Evolutionary conservation across 2,888 invertebrate genomes (phyloP).

Genomic region (Leuctra nigra): DNA sequence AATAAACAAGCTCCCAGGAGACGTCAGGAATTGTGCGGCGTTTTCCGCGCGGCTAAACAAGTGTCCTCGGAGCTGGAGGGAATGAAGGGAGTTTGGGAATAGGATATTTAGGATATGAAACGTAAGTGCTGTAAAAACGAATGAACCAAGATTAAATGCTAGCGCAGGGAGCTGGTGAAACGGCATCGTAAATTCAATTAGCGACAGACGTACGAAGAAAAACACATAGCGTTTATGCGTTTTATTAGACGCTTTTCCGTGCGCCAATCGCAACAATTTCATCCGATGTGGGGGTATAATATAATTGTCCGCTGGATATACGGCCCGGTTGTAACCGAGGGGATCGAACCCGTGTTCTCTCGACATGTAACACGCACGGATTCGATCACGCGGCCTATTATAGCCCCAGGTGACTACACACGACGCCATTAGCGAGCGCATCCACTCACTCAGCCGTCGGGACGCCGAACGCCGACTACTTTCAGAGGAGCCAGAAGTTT

Average conservation of each 20-base stretch:
- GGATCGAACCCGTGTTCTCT: too few relatives aligned
- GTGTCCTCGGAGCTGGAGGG: neutral
- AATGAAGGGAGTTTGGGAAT: neutral
- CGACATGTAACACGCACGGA: too few relatives aligned
- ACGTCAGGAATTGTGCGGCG: conserved; percentile 9
- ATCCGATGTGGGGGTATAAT: neutral
- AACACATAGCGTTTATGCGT: neutral
- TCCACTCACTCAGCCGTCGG: too few relatives aligned
- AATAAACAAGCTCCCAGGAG: conserved; percentile 21
- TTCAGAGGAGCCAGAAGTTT: too few relatives aligned
- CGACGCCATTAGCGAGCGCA: too few relatives aligned
- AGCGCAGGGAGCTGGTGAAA: conserved; percentile 16
- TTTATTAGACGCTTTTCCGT: conserved; percentile 4
- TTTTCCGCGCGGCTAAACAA: conserved; percentile 23
- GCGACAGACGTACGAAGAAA: conserved; percentile 17
- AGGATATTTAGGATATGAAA: conserved; percentile 18
- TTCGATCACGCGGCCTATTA: too few relatives aligned
- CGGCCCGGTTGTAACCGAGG: too few relatives aligned
- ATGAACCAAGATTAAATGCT: conserved; percentile 23
- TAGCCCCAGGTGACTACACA: too few relatives aligned
- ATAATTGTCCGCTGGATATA: too few relatives aligned
- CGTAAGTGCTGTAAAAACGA: conserved; percentile 22
- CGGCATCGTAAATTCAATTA: conserved; percentile 26
- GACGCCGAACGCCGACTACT: too few relatives aligned
- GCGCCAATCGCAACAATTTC: neutral